phyloP scores from a whole-genome alignment of 2,888 invertebrate species.

The Agapostemon virescens region DNA sequence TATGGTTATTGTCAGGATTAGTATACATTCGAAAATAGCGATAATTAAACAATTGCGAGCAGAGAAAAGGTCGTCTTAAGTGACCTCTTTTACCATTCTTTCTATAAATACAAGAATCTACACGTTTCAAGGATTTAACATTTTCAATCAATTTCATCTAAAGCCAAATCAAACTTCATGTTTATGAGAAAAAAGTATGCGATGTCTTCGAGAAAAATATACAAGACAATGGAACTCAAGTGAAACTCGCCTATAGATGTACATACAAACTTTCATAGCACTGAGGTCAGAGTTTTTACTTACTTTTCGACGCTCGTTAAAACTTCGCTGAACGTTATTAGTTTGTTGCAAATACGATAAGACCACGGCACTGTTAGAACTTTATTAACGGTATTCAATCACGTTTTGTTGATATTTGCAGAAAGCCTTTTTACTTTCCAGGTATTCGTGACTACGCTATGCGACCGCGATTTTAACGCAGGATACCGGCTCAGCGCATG shows the following conservation, averaged over 20 bases:
- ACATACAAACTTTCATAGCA: neutral
- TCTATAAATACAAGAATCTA: neutral
- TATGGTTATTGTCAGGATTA: conserved; percentile 12
- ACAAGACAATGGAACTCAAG: neutral
- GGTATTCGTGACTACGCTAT: conserved; percentile 18
- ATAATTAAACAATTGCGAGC: conserved; percentile 39
- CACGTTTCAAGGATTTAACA: neutral
- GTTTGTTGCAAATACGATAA: neutral
- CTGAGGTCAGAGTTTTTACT: neutral
- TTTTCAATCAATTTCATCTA: neutral
- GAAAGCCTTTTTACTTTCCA: neutral
- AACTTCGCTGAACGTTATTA: neutral
- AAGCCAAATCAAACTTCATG: neutral
- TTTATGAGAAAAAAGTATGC: neutral
- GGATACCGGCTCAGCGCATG: conserved; percentile 14
- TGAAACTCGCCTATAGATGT: neutral
- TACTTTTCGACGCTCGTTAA: neutral
- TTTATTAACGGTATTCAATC: neutral
- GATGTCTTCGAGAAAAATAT: neutral
- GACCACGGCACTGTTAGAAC: neutral
- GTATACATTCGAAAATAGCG: conserved; percentile 18
- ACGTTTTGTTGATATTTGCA: neutral
- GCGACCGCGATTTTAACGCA: conserved; percentile 28
- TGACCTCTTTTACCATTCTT: neutral
- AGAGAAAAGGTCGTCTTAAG: neutral